A percentile compares a stretch with the other conserved stretches of the same genome.
phyloP scores from a whole-genome alignment of 2,113 vertebrate genomes.

The Toxotes jaculatrix region DNA sequence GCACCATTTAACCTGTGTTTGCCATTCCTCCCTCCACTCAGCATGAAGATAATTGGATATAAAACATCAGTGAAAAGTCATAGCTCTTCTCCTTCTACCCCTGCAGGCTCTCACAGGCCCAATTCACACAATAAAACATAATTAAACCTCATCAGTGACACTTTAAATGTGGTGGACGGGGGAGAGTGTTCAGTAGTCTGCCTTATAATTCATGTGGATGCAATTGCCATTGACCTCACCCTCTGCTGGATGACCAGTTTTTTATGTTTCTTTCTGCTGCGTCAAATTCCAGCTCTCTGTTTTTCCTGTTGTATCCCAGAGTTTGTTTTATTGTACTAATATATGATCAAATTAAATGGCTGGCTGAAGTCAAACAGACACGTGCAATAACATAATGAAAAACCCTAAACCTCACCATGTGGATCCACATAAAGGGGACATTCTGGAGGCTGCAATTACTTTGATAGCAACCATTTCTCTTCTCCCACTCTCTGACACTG shows the following conservation, averaged over 20 bases:
- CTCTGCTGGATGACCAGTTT: constrained; percentile 19
- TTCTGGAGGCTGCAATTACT: constrained; percentile 42
- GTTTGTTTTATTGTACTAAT: constrained; percentile 25
- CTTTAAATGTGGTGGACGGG: constrained; percentile 53
- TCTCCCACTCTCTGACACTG: background rate
- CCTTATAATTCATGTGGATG: constrained; percentile 44
- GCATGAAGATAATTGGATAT: constrained; percentile 74
- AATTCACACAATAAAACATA: constrained; percentile 64
- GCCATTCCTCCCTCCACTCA: constrained; percentile 66
- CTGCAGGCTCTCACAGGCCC: constrained; percentile 29
- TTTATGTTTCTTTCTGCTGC: constrained; percentile 38
- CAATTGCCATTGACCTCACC: constrained; percentile 43
- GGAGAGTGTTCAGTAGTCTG: constrained; percentile 17
- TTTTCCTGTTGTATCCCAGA: background rate
- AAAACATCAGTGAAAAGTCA: constrained; percentile 70
- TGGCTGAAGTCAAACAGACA: constrained; percentile 38
- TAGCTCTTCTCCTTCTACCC: constrained; percentile 36
- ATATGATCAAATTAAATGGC: constrained; percentile 50
- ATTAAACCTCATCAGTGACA: constrained; percentile 61
- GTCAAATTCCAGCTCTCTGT: background rate
- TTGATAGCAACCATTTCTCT: constrained; percentile 40
- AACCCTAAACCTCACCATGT: constrained; percentile 11
- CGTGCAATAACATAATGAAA: constrained; percentile 52
- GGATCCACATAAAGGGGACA: constrained; percentile 39
- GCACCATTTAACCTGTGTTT: constrained; percentile 62